These are phyloP conservation scores for Karalla daura DNA, from an alignment of 2,797 vertebrate species.

Conservation along the genomic window DNA sequence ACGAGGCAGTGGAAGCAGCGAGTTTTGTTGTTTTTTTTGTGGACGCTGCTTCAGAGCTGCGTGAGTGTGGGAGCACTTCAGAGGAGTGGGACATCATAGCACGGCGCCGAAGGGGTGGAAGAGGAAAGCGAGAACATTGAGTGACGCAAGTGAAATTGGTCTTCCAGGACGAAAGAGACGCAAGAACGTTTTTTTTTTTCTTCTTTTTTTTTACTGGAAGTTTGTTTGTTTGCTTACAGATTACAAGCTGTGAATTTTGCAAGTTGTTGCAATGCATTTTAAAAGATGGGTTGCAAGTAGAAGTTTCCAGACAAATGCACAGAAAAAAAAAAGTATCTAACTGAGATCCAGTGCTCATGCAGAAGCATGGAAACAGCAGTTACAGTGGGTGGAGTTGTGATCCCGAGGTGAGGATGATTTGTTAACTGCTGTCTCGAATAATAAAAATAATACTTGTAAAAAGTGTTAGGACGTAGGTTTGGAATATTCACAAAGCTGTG, in stretches of 20 bases:
- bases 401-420: background rate
- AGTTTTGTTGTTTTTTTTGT: background rate
- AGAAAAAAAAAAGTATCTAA: background rate
- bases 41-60: background rate
- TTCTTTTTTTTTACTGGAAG: background rate
- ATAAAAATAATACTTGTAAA: background rate
- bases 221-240: background rate
- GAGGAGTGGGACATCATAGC: background rate
- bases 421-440: background rate
- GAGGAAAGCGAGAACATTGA: background rate
- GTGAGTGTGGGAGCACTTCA: constrained; percentile 9
- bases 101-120: background rate
- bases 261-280: background rate
- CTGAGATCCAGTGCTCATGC: background rate
- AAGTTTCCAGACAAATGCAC: background rate
- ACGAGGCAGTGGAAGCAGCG: background rate
- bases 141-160: background rate
- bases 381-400: background rate
- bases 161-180: too few species aligned
- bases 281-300: background rate
- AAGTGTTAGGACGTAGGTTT: background rate
- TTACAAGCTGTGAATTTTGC: background rate
- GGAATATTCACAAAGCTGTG: background rate
- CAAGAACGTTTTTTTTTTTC: too few species aligned
- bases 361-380: background rate